These are phyloP conservation scores for Chrysomallon squamiferum DNA, from an alignment of 1,140 invertebrate genomes.

Conservation along the genomic window DNA sequence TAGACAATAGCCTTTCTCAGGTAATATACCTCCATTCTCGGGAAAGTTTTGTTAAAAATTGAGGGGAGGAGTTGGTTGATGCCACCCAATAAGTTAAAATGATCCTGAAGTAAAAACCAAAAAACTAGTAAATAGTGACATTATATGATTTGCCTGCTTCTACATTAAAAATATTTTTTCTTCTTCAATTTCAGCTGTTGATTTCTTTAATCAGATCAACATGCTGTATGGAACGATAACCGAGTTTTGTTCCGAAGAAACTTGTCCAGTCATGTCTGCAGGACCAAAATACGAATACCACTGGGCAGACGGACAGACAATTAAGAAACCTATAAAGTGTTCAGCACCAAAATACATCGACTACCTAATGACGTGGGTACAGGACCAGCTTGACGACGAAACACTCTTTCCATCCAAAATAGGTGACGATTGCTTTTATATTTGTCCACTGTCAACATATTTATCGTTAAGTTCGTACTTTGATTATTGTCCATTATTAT, in stretches of 20 bases:
- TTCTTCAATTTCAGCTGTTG: slow-evolving; percentile 80
- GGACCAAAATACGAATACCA: slow-evolving; percentile 99
- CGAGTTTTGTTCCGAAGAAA: slow-evolving; percentile 98
- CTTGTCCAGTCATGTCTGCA: slow-evolving; percentile 93
- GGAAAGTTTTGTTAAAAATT: no score
- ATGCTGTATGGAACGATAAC: slow-evolving; percentile 99
- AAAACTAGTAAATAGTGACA: no score
- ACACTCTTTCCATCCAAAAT: slow-evolving; percentile 99
- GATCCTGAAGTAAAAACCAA: no score
- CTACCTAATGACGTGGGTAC: slow-evolving; percentile 99
- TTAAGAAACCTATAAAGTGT: slow-evolving; percentile 99
- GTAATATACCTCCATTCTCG: no score
- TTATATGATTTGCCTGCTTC: no score
- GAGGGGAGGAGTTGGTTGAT: no score
- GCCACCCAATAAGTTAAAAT: no score
- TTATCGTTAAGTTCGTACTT: no score
- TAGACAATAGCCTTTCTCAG: no score
- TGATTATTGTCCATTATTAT: no score
- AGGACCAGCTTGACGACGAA: slow-evolving; percentile 99
- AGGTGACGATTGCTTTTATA: no score
- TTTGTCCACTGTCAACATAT: no score
- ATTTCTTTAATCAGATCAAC: slow-evolving; percentile 99
- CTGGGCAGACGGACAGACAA: slow-evolving; percentile 98
- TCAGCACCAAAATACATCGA: slow-evolving; percentile 99
- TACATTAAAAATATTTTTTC: not conserved